Percentiles rank a stretch among this genome's conserved stretches.
Evolutionary conservation across 2,113 vertebrate genomes (phyloP).

Genomic region (Grantiella picta): DNA sequence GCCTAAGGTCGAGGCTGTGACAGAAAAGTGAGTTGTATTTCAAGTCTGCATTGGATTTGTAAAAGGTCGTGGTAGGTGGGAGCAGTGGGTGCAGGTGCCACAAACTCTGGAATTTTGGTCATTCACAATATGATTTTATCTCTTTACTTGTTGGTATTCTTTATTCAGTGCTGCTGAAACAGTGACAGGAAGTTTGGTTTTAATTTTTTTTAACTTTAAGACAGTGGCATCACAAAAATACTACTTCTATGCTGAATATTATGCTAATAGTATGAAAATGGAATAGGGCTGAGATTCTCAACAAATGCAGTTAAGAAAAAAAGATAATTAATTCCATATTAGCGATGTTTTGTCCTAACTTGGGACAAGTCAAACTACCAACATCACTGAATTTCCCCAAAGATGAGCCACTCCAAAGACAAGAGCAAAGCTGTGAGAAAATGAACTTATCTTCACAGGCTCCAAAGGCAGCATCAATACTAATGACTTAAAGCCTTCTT

Average conservation of each 20-base stretch:
- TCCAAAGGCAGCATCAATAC: not conserved
- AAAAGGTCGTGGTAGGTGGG: not conserved
- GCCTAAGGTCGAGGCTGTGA: fast-evolving
- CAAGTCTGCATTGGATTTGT: not conserved
- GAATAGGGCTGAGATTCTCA: not conserved
- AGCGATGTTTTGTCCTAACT: not conserved
- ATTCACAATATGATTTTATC: not conserved
- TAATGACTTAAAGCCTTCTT: not conserved
- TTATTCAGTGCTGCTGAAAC: not conserved
- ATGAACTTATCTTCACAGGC: not conserved
- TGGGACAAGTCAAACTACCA: not conserved
- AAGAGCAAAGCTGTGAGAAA: not conserved
- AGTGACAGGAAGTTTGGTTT: not conserved
- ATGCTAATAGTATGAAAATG: not conserved
- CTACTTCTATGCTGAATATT: not conserved
- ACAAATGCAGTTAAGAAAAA: not conserved
- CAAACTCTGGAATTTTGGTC: not conserved
- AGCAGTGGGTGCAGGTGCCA: not conserved
- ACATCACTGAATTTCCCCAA: not conserved
- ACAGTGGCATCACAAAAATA: not conserved
- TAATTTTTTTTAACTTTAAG: not conserved
- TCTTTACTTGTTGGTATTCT: not conserved
- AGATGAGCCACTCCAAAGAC: not conserved
- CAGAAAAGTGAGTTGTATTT: not conserved
- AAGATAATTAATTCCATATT: not conserved